Percentiles rank a stretch among this genome's conserved stretches.
Conservation (phyloP, 1,140 invertebrate genomes). For the Acromyrmex heyeri region DNA sequence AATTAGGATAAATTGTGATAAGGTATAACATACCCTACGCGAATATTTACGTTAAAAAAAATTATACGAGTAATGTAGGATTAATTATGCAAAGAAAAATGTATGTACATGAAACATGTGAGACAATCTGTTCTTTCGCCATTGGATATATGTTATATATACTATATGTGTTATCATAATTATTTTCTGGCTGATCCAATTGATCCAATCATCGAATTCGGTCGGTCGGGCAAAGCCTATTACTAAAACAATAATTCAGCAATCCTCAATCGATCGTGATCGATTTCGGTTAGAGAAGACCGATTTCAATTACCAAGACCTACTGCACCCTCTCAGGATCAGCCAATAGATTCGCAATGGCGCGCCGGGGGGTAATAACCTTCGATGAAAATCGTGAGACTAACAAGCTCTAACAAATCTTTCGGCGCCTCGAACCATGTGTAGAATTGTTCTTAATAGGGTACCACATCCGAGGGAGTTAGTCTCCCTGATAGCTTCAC, state of each 20-base stretch:
- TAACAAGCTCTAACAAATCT: slow-evolving; percentile 84
- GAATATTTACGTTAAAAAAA: not conserved
- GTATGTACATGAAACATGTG: not conserved
- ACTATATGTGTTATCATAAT: not conserved
- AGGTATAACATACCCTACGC: too few relatives aligned
- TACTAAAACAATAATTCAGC: slow-evolving; percentile 51
- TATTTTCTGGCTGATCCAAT: slow-evolving; percentile 10
- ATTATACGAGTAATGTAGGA: not conserved
- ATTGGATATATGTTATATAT: not conserved
- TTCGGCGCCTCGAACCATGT: slow-evolving; percentile 82
- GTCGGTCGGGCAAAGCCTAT: slow-evolving; percentile 55
- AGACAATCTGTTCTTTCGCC: not conserved
- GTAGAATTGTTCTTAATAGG: slow-evolving; percentile 80
- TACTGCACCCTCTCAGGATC: slow-evolving; percentile 37
- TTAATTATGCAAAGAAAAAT: not conserved
- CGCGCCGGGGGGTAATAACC: slow-evolving; percentile 70
- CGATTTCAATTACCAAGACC: slow-evolving; percentile 66
- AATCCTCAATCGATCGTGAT: slow-evolving; percentile 37
- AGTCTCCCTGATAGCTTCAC: slow-evolving; percentile 59
- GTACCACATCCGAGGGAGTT: slow-evolving; percentile 67
- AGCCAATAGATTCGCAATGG: slow-evolving; percentile 69
- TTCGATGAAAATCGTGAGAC: slow-evolving; percentile 72
- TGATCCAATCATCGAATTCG: slow-evolving; percentile 1
- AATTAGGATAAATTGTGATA: too few relatives aligned
- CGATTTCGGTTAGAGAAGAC: slow-evolving; percentile 68